phyloP scores from a whole-genome alignment of 2,888 invertebrate species.

The Drosophila monieri region DNA sequence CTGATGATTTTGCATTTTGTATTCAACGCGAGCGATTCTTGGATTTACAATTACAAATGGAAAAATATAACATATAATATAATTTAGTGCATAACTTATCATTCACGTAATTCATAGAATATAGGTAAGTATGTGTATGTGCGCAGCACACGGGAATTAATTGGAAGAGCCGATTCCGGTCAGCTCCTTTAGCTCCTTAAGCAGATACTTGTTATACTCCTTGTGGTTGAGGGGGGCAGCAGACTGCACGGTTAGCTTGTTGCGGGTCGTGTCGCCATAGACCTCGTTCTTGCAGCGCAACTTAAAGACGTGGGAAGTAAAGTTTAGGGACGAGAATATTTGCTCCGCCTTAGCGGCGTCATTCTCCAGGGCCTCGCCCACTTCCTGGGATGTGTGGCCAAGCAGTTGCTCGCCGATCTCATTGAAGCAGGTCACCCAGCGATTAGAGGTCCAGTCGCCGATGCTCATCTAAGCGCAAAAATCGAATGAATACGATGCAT shows the following conservation, averaged over 20 bases:
- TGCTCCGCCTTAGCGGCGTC: constrained; percentile 88
- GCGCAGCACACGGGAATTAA: constrained; percentile 51
- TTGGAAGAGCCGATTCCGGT: constrained; percentile 85
- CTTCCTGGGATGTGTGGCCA: constrained; percentile 88
- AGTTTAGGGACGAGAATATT: constrained; percentile 90
- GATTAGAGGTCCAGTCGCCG: constrained; percentile 93
- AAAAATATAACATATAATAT: constrained; percentile 6
- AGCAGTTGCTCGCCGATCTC: constrained; percentile 92
- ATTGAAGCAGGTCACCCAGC: constrained; percentile 96
- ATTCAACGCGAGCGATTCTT: not conserved
- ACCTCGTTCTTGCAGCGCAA: constrained; percentile 95
- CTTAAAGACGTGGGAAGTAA: constrained; percentile 92
- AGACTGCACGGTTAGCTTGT: constrained; percentile 90
- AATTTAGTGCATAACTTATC: constrained; percentile 16
- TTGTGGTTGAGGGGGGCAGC: constrained; percentile 90
- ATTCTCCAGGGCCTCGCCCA: constrained; percentile 90
- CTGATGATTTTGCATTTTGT: not conserved
- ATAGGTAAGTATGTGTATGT: not conserved
- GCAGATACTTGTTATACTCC: constrained; percentile 89
- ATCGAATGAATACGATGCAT: not conserved
- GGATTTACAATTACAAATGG: not conserved
- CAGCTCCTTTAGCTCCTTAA: constrained; percentile 88
- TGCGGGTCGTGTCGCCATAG: constrained; percentile 88
- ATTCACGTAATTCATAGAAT: not conserved
- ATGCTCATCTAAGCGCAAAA: constrained; percentile 89